Evolutionary conservation across 2,888 invertebrate genomes (phyloP).

Genomic region (Aelia acuminata): DNA sequence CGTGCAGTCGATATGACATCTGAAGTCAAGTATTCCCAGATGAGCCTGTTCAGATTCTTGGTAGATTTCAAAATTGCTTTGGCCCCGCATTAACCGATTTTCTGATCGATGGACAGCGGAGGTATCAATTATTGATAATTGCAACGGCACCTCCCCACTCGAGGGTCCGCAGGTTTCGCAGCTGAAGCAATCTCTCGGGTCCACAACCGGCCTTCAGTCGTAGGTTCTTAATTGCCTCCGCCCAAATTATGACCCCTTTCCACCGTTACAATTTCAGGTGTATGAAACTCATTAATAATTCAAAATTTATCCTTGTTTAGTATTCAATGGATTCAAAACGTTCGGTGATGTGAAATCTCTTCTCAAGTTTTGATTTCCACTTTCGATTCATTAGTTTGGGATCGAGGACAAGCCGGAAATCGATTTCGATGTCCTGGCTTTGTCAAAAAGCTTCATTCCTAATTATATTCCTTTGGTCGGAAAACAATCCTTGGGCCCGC

Average conservation of each 20-base stretch:
- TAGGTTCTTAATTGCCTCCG: neutral
- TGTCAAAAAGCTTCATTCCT: too few relatives aligned
- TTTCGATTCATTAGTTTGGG: too few relatives aligned
- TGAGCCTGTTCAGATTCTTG: neutral
- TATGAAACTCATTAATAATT: neutral
- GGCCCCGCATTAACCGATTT: neutral
- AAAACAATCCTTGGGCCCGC: too few relatives aligned
- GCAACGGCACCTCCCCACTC: neutral
- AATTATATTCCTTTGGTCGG: too few relatives aligned
- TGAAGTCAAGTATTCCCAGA: neutral
- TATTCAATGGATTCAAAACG: neutral
- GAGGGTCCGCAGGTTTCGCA: neutral
- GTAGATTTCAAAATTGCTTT: neutral
- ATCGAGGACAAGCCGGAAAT: too few relatives aligned
- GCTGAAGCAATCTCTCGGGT: neutral
- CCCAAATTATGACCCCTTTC: neutral
- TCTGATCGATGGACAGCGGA: neutral
- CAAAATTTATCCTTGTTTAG: neutral
- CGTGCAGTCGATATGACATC: neutral
- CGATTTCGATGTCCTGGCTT: too few relatives aligned
- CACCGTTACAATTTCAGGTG: neutral
- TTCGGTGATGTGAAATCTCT: neutral
- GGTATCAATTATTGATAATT: neutral
- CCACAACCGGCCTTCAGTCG: neutral
- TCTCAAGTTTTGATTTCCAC: too few relatives aligned